Percentiles rank a stretch among this genome's conserved stretches.
Evolutionary conservation across 2,113 vertebrate genomes (phyloP).

Genomic region (Scalopus aquaticus): DNA sequence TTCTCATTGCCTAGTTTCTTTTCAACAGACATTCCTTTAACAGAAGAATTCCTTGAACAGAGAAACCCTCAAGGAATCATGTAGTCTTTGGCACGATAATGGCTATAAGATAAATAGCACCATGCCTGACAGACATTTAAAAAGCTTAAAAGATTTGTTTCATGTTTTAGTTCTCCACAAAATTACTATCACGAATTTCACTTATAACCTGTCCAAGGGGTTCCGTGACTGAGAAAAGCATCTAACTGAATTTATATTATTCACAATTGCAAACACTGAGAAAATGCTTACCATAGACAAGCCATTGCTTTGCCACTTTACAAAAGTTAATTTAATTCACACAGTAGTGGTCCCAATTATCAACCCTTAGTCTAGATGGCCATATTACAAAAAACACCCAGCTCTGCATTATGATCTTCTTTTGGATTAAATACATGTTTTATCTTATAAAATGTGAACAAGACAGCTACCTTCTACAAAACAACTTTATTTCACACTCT

Average conservation of each 20-base stretch:
- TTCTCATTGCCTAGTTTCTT: background rate
- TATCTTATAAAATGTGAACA: slow-evolving; percentile 19
- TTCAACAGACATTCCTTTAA: background rate
- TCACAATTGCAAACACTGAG: background rate
- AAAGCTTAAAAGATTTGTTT: slow-evolving; percentile 2
- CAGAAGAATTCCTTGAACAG: background rate
- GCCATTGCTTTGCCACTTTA: background rate
- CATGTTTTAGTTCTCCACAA: slow-evolving; percentile 3
- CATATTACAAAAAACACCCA: slow-evolving; percentile 9
- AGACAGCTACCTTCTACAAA: background rate
- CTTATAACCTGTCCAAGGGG: background rate
- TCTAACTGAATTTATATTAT: background rate
- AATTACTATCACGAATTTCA: background rate
- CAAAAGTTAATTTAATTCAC: background rate
- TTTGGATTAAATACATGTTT: slow-evolving; percentile 18
- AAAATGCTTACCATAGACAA: background rate
- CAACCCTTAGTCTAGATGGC: background rate
- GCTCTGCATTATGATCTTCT: background rate
- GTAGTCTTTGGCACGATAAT: background rate
- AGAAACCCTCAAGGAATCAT: background rate
- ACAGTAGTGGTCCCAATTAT: background rate
- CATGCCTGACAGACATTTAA: slow-evolving; percentile 6
- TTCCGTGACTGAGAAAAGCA: background rate
- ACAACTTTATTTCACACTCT: background rate
- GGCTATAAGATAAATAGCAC: background rate